Percentiles rank a stretch among this genome's conserved stretches.
Evolutionary conservation across 2,113 vertebrate genomes (phyloP).

Genomic region (Pygoscelis adeliae): DNA sequence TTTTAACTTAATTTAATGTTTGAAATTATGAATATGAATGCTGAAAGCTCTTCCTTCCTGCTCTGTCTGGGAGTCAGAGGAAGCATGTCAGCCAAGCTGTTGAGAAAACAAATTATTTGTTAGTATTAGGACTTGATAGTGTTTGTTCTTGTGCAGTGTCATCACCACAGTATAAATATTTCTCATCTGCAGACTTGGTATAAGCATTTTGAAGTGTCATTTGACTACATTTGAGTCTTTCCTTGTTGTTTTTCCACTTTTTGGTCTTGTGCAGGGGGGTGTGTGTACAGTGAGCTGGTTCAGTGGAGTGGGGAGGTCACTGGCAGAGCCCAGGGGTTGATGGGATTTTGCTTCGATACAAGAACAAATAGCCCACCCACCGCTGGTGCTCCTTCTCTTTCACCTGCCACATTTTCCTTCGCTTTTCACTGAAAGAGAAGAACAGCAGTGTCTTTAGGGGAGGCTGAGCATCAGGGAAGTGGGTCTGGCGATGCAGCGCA

Average conservation of each 20-base stretch:
- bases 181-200: not conserved
- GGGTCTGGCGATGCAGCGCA: not conserved
- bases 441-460: not conserved
- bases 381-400: not conserved
- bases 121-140: not conserved
- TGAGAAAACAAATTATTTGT: not conserved
- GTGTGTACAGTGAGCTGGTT: not conserved
- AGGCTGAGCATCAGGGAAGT: not conserved
- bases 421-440: not conserved
- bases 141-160: not conserved
- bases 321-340: not conserved
- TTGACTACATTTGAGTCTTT: not conserved
- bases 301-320: fast-evolving
- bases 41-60: not conserved
- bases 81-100: not conserved
- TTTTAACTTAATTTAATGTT: not conserved
- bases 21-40: not conserved
- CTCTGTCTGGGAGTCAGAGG: not conserved
- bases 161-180: not conserved
- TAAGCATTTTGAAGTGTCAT: not conserved
- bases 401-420: not conserved
- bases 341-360: not conserved
- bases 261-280: fast-evolving
- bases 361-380: not conserved
- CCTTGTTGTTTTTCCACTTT: not conserved